These are phyloP conservation scores for Drosophila recens DNA, from an alignment of 2,888 invertebrate species.

Conservation along the genomic window DNA sequence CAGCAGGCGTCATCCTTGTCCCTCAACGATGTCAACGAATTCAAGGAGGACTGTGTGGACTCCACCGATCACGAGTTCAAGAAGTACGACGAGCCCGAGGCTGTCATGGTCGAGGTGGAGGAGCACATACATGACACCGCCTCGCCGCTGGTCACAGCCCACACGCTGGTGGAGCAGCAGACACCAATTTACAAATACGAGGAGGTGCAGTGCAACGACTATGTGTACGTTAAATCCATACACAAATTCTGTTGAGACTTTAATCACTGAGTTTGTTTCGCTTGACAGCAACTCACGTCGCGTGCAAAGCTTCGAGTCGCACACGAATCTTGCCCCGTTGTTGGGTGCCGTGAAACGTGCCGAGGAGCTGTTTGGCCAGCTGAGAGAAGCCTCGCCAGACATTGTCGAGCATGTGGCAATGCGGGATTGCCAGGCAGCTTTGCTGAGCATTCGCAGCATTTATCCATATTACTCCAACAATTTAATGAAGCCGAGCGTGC, in stretches of 20 bases:
- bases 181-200: slow-evolving; percentile 91
- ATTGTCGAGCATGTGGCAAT: slow-evolving; percentile 71
- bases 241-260: background rate
- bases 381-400: slow-evolving; percentile 70
- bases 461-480: slow-evolving; percentile 81
- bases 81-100: slow-evolving; percentile 87
- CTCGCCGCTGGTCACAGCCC: slow-evolving; percentile 89
- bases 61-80: slow-evolving; percentile 81
- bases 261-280: too few relatives aligned
- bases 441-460: slow-evolving; percentile 77
- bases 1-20: slow-evolving; percentile 91
- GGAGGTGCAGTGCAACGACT: slow-evolving; percentile 87
- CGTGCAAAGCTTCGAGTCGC: slow-evolving; percentile 84
- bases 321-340: slow-evolving; percentile 82
- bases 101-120: slow-evolving; percentile 92
- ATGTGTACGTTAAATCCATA: slow-evolving; percentile 85
- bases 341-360: slow-evolving; percentile 79
- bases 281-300: slow-evolving; percentile 79
- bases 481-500: slow-evolving; percentile 79
- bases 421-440: slow-evolving; percentile 71
- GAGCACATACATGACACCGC: slow-evolving; percentile 93
- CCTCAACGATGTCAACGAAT: slow-evolving; percentile 90
- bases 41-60: slow-evolving; percentile 86
- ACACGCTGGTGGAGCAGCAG: slow-evolving; percentile 88
- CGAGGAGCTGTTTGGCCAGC: slow-evolving; percentile 74